phyloP scores from a whole-genome alignment of 2,888 invertebrate species.

The Drosophila diplacantha region DNA sequence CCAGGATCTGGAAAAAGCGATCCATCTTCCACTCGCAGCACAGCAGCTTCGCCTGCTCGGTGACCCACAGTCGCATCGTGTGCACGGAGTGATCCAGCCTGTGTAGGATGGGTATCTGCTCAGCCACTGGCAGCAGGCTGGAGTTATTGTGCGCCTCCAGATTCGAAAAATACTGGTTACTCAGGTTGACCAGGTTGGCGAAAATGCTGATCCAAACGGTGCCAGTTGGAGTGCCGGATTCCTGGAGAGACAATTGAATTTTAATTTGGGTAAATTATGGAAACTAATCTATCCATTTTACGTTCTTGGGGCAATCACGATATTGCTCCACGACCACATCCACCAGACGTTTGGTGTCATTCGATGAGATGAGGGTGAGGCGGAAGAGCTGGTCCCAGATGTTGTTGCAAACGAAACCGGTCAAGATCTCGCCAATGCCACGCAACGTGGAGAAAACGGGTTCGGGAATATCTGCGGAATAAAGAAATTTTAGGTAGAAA shows the following conservation, averaged over 20 bases:
- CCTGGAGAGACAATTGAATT: constrained; percentile 45
- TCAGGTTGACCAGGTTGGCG: constrained; percentile 83
- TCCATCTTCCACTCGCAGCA: constrained; percentile 87
- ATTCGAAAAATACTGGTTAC: constrained; percentile 82
- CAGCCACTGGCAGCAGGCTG: constrained; percentile 87
- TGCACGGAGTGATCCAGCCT: constrained; percentile 86
- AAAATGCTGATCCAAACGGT: constrained; percentile 79
- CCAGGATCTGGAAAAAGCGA: constrained; percentile 84
- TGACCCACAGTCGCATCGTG: constrained; percentile 87
- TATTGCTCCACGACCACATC: constrained; percentile 61
- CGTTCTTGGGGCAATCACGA: constrained; percentile 63
- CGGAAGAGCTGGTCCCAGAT: constrained; percentile 85
- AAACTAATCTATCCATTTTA: constrained; percentile 10
- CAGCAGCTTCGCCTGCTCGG: constrained; percentile 84
- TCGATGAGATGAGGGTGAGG: constrained; percentile 73
- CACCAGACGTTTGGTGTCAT: constrained; percentile 52
- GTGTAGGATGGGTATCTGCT: constrained; percentile 86
- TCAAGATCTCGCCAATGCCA: constrained; percentile 86
- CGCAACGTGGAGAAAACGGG: constrained; percentile 85
- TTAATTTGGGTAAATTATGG: not conserved
- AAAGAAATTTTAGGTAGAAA: not conserved
- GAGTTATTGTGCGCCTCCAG: constrained; percentile 86
- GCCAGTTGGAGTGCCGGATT: constrained; percentile 73
- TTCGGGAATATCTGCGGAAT: constrained; percentile 81
- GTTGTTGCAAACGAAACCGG: constrained; percentile 87